Conservation (phyloP, 2,797 vertebrate genomes). For the Phaenicophaeus curvirostris region DNA sequence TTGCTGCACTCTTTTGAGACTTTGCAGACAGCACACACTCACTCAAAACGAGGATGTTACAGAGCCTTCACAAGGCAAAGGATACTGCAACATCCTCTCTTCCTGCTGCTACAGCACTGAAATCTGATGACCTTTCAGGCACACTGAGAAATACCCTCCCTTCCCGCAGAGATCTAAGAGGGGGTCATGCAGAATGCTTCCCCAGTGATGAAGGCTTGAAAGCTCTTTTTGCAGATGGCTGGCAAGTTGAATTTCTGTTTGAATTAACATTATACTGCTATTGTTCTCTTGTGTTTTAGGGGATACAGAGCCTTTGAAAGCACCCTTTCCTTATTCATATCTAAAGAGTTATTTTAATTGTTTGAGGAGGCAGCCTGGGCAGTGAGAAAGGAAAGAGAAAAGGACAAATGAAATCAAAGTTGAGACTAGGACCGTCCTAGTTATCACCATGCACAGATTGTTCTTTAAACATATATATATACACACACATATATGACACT, state of each 20-base stretch:
- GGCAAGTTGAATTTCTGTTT: not conserved
- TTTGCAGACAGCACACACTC: not conserved
- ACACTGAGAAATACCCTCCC: not conserved
- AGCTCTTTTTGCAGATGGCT: not conserved
- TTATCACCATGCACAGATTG: not conserved
- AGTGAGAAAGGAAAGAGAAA: not conserved
- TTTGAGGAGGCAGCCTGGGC: not conserved
- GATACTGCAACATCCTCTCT: not conserved
- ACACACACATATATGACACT: not conserved
- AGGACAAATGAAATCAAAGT: not conserved
- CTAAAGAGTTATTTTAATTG: not conserved
- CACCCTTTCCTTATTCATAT: not conserved
- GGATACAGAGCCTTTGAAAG: not conserved
- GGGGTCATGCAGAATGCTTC: not conserved
- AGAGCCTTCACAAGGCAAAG: not conserved
- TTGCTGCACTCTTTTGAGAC: not conserved
- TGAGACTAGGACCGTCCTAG: not conserved
- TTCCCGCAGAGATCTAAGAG: not conserved
- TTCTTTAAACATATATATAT: not conserved
- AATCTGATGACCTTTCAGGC: not conserved
- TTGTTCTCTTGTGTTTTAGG: not conserved
- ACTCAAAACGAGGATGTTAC: not conserved
- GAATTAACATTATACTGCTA: not conserved
- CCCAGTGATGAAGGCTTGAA: rapidly evolving
- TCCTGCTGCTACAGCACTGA: not conserved